Evolutionary conservation across 2,888 invertebrate species (phyloP), one percentile per base, ranked within the genome.

Genomic region (Tinea pellionella): DNA sequence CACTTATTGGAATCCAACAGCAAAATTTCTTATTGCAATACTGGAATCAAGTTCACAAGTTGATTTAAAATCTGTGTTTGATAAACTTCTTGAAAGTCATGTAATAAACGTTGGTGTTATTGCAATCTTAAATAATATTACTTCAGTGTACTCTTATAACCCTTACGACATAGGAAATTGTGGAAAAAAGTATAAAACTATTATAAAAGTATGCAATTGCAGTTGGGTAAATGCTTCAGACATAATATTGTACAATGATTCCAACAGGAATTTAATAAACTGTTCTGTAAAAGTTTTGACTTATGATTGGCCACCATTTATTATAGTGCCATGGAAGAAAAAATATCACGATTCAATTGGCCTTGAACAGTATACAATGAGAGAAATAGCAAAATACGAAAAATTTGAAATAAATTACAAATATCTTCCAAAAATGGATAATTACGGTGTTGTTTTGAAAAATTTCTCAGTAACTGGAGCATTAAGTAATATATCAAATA

Each of bases 381-480:
- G 61, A 56, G 41, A 55, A 13, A 57, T 62, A 4, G 61, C 59
- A 19, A 32, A 58, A 16, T 19, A 9, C 18, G 16, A 60, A 32
- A 41, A 60, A 4, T 57, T 63, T 16, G 12, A 55, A 9, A 8
- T 62, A 8, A 59, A 61, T 16, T 63, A 63, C 15, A 56, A 30
- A 12, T 61, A 57, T 61, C 55, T 60, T 24, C 12, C 56, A 4
- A 30, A 60, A 18, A n/a, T 16, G 0, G 41, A 56, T 51, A 59
- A 55, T 15, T 63, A 58, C 13, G 63, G 63, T 19, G 41, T 37
- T n/a, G 29, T 63, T 30, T 60, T 59, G 9, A 56, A 61, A 30
- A 63, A 63, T 15, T 61, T 60, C 16, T 61, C 61, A 12, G 41
- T 63, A 11, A 60, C 60, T 9, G 63, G 63, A 6, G 24, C 53